phyloP scores from a whole-genome alignment of 2,113 vertebrate genomes.

The Pelusios castaneus region DNA sequence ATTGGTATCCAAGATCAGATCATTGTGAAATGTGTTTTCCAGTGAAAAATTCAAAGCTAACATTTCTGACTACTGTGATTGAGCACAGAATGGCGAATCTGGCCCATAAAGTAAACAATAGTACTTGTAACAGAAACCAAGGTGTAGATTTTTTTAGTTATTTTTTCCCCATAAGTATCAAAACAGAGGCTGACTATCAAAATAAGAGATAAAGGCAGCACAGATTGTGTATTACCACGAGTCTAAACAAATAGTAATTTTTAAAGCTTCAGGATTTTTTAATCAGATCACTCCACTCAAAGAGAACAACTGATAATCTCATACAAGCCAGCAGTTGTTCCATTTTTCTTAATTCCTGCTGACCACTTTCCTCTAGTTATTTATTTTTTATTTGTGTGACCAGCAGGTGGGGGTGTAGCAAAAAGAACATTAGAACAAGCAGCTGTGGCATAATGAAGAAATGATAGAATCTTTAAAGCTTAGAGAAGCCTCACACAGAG shows the following conservation, averaged over 20 bases:
- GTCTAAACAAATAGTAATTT: neutral
- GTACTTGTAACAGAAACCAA: neutral
- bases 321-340: neutral
- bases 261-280: neutral
- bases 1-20: neutral
- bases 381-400: neutral
- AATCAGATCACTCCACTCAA: neutral
- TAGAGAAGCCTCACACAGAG: neutral
- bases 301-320: neutral
- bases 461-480: neutral
- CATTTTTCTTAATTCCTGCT: neutral
- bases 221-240: neutral
- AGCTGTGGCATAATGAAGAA: neutral
- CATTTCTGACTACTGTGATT: neutral
- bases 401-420: constrained; percentile 50
- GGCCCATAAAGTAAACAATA: neutral
- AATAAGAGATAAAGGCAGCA: neutral
- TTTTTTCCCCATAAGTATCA: neutral
- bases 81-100: neutral
- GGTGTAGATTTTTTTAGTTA: neutral
- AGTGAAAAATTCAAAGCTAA: too few species aligned
- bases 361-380: neutral
- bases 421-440: constrained; percentile 5
- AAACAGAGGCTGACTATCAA: neutral
- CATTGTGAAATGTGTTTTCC: neutral